Conservation (phyloP, 2,113 vertebrate genomes). For the Phodopus roborovskii region DNA sequence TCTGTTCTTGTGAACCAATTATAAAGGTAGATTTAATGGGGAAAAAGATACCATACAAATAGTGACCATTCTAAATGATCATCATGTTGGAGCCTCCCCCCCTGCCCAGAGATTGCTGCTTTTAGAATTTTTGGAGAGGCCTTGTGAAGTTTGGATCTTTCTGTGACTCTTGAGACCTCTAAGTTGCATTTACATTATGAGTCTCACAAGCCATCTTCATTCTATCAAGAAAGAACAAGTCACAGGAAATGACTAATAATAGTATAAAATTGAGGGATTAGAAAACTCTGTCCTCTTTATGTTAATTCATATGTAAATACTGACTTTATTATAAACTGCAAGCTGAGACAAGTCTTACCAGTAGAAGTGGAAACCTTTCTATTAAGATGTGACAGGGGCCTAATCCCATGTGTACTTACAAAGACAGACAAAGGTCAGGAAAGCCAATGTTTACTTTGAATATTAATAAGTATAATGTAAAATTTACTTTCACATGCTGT, state of each 20-base stretch:
- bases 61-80: not conserved
- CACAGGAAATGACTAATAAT: not conserved
- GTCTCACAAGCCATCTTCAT: not conserved
- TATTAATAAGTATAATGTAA: constrained; percentile 25
- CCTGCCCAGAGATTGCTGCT: not conserved
- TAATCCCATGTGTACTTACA: not conserved
- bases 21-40: not conserved
- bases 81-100: not conserved
- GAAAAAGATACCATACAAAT: not conserved
- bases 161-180: not conserved
- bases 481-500: not conserved
- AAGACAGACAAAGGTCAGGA: not conserved
- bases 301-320: not conserved
- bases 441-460: not conserved
- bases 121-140: not conserved
- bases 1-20: not conserved
- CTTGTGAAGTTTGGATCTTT: not conserved
- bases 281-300: not conserved
- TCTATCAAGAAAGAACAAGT: not conserved
- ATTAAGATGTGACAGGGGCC: not conserved
- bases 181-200: not conserved
- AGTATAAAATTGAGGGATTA: not conserved
- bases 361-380: not conserved
- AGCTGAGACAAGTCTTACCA: not conserved
- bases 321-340: not conserved